A percentile compares a stretch with the other conserved stretches of the same genome.
These are phyloP conservation scores for Gallinago undulata DNA, from an alignment of 2,113 vertebrate species.

Conservation along the genomic window DNA sequence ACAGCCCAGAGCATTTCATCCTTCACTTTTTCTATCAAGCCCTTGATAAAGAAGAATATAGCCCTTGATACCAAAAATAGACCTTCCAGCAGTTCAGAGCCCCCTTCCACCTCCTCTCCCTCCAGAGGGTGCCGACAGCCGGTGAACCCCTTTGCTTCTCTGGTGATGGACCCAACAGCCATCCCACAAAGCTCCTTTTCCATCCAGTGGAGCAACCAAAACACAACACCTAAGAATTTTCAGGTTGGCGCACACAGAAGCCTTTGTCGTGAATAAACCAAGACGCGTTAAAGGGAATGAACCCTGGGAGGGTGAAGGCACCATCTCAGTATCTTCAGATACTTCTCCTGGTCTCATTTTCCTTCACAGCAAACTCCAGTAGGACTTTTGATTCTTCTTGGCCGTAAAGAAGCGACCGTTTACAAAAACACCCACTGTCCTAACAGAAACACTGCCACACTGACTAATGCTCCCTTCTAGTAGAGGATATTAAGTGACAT, in stretches of 20 bases:
- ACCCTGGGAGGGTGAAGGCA: neutral
- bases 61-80: neutral
- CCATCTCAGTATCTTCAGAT: neutral
- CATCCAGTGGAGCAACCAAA: neutral
- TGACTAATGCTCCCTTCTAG: neutral
- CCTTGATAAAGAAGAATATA: neutral
- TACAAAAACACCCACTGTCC: neutral
- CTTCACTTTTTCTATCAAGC: neutral
- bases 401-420: neutral
- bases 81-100: neutral
- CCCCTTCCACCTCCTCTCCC: neutral
- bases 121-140: fast-evolving
- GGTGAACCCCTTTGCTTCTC: neutral
- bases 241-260: neutral
- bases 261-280: neutral
- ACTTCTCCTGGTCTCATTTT: neutral
- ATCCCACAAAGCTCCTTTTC: neutral
- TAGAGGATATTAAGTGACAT: fast-evolving
- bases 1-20: neutral
- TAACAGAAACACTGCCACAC: fast-evolving
- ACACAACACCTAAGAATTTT: neutral
- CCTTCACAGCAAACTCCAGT: neutral
- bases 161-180: neutral
- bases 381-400: neutral
- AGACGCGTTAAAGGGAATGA: neutral